Evolutionary conservation across 2,797 vertebrate species (phyloP).

Genomic region (Anas flavirostris): DNA sequence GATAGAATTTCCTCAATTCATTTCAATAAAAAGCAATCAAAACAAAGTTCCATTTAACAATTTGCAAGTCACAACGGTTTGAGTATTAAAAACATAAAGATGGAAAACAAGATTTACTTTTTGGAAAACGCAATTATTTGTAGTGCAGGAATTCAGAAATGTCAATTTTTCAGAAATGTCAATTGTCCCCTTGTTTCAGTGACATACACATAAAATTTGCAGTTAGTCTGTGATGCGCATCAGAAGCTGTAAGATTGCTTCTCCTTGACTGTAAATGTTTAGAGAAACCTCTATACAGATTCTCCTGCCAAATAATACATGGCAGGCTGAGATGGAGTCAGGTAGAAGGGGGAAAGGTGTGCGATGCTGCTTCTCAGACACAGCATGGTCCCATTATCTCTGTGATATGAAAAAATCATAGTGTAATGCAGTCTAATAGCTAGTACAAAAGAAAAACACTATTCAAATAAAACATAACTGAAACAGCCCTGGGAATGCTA

Average conservation of each 20-base stretch:
- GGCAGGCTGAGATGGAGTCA: neutral
- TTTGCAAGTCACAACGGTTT: neutral
- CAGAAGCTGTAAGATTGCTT: neutral
- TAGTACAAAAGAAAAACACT: neutral
- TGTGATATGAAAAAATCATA: neutral
- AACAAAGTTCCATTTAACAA: neutral
- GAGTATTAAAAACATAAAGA: neutral
- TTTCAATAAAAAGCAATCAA: constrained; percentile 31
- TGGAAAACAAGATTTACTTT: neutral
- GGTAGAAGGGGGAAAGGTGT: neutral
- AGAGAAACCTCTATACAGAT: neutral
- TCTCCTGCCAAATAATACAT: fast-evolving
- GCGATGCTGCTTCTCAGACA: neutral
- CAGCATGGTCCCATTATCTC: neutral
- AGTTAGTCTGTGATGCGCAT: neutral
- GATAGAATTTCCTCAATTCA: constrained; percentile 23
- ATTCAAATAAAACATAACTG: neutral
- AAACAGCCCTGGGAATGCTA: neutral
- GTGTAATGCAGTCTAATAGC: neutral
- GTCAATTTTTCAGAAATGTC: neutral
- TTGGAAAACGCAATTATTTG: neutral
- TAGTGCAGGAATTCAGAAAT: neutral
- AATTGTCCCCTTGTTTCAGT: neutral
- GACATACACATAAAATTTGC: neutral
- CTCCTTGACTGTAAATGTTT: neutral